Base-by-base conservation (phyloP, 2,113 vertebrate species). In the Cyprinodon variegatus region DNA sequence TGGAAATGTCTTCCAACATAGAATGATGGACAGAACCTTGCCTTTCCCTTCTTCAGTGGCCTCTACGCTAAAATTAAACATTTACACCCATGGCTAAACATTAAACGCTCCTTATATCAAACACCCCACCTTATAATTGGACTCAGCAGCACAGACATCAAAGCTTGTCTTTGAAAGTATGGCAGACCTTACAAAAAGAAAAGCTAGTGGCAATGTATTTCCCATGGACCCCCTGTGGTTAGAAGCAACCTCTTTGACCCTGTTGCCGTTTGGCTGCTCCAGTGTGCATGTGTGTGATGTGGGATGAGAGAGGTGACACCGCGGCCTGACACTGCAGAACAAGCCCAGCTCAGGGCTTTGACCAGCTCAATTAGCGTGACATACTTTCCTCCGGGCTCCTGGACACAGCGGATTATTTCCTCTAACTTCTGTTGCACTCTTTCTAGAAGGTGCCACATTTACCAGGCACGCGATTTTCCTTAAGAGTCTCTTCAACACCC, bases 331-430 rank as follows among this genome's bases (percentile, higher is more conserved):
- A 22, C 0, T 62, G 78, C 65, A 83, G 74, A 81, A 84, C 60
- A 13, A 53, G 61, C 67, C 57, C 65, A n/a, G 41, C 76, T 57
- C 81, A 38, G 68, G 76, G 83, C 79, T 89, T 90, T 88, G 53
- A 68, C 40, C 68, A 68, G 78, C 86, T 88, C 82, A 90, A 91
- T 92, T 91, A 90, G 81, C 70, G 79, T 91, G 90, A 91, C 92
- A 91, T 64, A 90, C 88, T 91, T 91, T 83, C 88, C 76, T 63
- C 67, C 68, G 5, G 9, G 17, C 29, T 9, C 29, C 61, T 65
- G 79, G 63, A 77, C 79, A 65, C 85, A 76, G 61, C 14, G 76
- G 91, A 89, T 91, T 93, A 86, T 75, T 81, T 7, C 50, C 66
- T 74, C 38, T 71, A 68, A 74, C 40, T 68, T 68, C 6, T 2